Base-by-base conservation (phyloP, 2,888 invertebrate species). In the Tipula lateralis region DNA sequence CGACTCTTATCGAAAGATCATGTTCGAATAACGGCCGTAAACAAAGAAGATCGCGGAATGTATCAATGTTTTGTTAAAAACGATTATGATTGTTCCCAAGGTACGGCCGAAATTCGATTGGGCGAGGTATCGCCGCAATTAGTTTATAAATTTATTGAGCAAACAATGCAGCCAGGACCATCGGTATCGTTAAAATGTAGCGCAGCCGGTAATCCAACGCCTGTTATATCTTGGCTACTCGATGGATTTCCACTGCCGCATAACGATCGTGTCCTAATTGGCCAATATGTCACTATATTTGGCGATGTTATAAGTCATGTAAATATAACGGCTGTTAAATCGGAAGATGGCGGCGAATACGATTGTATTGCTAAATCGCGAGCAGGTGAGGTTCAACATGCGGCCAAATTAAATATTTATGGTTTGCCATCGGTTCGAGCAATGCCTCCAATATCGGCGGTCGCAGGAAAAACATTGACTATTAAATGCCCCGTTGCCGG, bases 291-390 rank as follows among this genome's bases (percentile, higher is more conserved):
- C 84, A 97, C 96, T 1, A 93, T 96, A 81, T 96, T 96, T 90
- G 96, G 96, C 87, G 96, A 96, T 89, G 96, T 97, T 83, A 96
- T 97, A 88, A 96, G 96, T 88, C 96, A 97, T 91, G 95, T 97
- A 84, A 97, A 97, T 91, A 95, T 97, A 88, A 95, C 95, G 87
- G 93, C 94, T 83, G 94, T 96, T 84, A 95, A 95, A 87, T 95
- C 96, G 84, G 96, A 96, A 91, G 97, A 97, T 89, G 96, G 96
- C 84, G 97, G 97, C 3, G 96, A 96, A 88, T 97, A 96, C 89
- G 94, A 95, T 39, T 97, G 97, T 88, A 93, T 94, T 36, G 96
- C 96, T 0, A 93, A 93, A 86, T 97, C 96, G 88, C 92, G 94
- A 66, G 95, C 96, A 29, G 96, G 96, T 1, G 93, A 93, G 88